Base-by-base conservation (phyloP, 2,113 vertebrate genomes). In the Archilochus colubris region DNA sequence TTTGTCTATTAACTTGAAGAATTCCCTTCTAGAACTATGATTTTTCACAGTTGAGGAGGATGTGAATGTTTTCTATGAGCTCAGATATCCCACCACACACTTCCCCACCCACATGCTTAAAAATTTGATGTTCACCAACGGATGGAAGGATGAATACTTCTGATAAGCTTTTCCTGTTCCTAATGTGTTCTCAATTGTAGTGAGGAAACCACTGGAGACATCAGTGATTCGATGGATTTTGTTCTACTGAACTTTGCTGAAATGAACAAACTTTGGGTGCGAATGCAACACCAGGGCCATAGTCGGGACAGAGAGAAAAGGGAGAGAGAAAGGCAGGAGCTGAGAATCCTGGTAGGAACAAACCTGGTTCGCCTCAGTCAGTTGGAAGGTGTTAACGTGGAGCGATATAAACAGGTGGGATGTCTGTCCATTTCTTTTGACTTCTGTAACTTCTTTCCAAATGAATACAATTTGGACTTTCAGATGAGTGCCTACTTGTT, bases 191-290 rank as follows among this genome's bases (percentile, higher is more conserved):
- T 22, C 76, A 61, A 92, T 96, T 97, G 61, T 82, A 98, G 99
- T 61, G 99, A 99, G 97, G 99, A 99, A 96, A 99, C 99, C 89
- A 99, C 99, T 13, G 99, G 99, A 1, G 99, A 99, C 59, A 99
- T 99, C 87, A 99, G 98, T 18, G 99, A 99, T 96, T 99, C 99
- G 3, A 98, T 99, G 90, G 99, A 99, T 96, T 99, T 99, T 91
- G 98, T 99, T 38, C 98, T 99, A 31, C 98, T 99, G 70, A 99
- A 99, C 98, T 99, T 99, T 92, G 99, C 99, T 2, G 99, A 99
- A 91, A 99, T 99, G 99, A 99, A 99, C 96, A 99, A 99, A 76
- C 97, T 99, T 8, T 99, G 99, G 99, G 99, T 99, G 89, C 98
- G 99, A 46, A 99, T 99, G 99, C 99, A 99, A 78, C 99, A 99